phyloP scores from a whole-genome alignment of 2,888 invertebrate species.

The Lampropteryx suffumata region DNA sequence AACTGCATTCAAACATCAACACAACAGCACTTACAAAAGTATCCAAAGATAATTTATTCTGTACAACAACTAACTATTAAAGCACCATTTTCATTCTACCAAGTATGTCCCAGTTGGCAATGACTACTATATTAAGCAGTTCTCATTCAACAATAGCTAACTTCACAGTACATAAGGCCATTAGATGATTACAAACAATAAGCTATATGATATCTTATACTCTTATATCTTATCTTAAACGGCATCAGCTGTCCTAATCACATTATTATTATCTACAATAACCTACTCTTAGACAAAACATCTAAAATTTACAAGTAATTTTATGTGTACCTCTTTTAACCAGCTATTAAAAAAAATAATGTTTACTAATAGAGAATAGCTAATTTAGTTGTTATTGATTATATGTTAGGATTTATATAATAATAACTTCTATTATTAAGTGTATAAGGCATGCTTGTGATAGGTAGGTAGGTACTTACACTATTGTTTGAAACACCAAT shows the following conservation, averaged over 20 bases:
- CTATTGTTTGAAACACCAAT: constrained; percentile 30
- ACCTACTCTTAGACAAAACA: constrained; percentile 31
- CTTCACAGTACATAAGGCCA: constrained; percentile 58
- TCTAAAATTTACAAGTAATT: constrained; percentile 73
- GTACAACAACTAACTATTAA: constrained; percentile 81
- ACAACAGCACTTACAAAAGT: constrained; percentile 70
- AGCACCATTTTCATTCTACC: constrained; percentile 78
- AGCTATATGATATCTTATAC: constrained; percentile 25
- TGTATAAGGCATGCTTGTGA: constrained; percentile 61
- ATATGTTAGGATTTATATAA: constrained; percentile 4
- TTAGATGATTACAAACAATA: constrained; percentile 39
- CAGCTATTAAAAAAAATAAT: constrained; percentile 48
- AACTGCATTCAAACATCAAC: constrained; percentile 39
- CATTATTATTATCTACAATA: too few species aligned
- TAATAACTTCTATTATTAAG: constrained; percentile 22
- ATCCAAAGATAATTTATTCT: constrained; percentile 78
- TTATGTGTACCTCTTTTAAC: constrained; percentile 79
- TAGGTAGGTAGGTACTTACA: constrained; percentile 20
- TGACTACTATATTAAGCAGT: constrained; percentile 37
- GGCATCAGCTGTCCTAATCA: constrained; percentile 33
- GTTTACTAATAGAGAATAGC: constrained; percentile 17
- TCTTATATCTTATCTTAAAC: too few species aligned
- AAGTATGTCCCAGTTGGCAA: constrained; percentile 56
- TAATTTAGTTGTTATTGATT: constrained; percentile 8
- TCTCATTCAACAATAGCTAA: constrained; percentile 40